Evolutionary conservation across 1,140 invertebrate genomes (phyloP), one percentile per base, ranked within the genome.

Genomic region (Lepidurus couesii): DNA sequence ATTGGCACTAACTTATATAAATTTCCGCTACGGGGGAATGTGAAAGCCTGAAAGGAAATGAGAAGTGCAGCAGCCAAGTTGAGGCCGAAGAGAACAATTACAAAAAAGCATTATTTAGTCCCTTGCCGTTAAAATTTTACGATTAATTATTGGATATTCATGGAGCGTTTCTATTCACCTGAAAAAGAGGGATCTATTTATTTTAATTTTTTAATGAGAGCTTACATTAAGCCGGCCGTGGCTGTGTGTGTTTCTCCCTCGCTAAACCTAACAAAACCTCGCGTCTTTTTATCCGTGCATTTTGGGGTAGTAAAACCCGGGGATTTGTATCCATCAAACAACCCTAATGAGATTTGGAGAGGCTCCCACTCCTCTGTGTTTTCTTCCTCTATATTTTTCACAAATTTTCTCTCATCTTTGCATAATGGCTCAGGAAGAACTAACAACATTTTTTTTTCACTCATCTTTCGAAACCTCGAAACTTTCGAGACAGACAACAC

Each of bases 291-390:
- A 7, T 16, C 53, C 21, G 5, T 65, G 8, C 4, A 16, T 34
- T 34, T 34, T 34, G 53, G n/a, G 16, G 53, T 65, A 65, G 53
- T 65, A 65, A 65, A 65, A 65, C 53, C 53, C 8, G 5, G 53
- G 53, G 53, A 65, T 65, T 65, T 65, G 53, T 65, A 65, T 65
- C 53, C 53, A 65, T 65, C 53, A 65, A 65, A 65, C 53, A 65
- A 65, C 53, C 53, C 53, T 65, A 11, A 65, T 65, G 53, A 21
- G 53, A 65, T 65, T 65, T 65, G 53, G 53, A 65, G 53, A 65
- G 21, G 53, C 53, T 65, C 16, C 53, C 16, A 4, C 21, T 21
- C 8, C 21, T 21, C 53, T 2, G 53, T 65, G 53, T n/a, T 65
- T 65, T 21, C 53, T 65, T 65, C 16, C 13, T 9, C 13, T 11